These are phyloP conservation scores for Borostomias antarcticus DNA, from an alignment of 2,797 vertebrate species.

Conservation along the genomic window DNA sequence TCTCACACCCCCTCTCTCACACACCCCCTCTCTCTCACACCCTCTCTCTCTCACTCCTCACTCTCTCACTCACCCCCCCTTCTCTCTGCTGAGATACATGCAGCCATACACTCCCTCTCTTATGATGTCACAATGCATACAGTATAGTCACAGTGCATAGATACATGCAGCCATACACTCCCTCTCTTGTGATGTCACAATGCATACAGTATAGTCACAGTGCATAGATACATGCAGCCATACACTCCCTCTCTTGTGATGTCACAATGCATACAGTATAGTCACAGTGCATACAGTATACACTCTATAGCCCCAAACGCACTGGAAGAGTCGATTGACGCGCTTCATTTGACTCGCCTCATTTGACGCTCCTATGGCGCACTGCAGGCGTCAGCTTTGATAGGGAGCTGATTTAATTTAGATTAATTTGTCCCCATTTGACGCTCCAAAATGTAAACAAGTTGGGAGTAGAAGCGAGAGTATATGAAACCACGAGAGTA, in stretches of 20 bases:
- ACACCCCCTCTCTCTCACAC: background rate
- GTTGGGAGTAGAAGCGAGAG: too few relatives aligned
- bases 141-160: too few relatives aligned
- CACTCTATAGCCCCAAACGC: background rate
- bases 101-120: background rate
- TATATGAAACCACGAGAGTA: background rate
- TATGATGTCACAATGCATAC: background rate
- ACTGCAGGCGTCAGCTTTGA: too few relatives aligned
- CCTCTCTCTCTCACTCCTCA: constrained; percentile 1
- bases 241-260: background rate
- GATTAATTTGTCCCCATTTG: too few relatives aligned
- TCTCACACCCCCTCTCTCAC: too few relatives aligned
- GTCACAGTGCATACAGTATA: background rate
- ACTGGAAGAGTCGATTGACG: too few relatives aligned
- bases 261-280: background rate
- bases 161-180: constrained; percentile 8
- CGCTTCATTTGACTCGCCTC: too few relatives aligned
- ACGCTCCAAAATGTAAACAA: too few relatives aligned
- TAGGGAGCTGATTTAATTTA: too few relatives aligned
- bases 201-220: background rate
- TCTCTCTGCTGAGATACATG: too few relatives aligned
- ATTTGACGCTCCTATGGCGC: too few relatives aligned
- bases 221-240: too few relatives aligned
- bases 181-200: background rate
- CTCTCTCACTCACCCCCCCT: background rate